These are phyloP conservation scores for Elaphurus davidianus DNA, from an alignment of 2,113 vertebrate species.

Conservation along the genomic window DNA sequence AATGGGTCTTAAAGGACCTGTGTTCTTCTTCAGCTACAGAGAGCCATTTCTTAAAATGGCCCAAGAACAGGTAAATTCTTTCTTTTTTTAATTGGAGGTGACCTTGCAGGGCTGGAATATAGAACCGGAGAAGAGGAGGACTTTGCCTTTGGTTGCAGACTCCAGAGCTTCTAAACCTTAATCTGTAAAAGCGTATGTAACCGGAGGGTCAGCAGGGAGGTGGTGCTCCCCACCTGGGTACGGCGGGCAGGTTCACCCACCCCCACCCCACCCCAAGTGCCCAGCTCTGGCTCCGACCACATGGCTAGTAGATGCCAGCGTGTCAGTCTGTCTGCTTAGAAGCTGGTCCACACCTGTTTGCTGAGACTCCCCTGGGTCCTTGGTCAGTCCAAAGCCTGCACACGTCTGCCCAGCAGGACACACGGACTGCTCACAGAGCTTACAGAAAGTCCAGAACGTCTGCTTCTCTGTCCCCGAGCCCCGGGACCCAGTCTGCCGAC, in stretches of 20 bases:
- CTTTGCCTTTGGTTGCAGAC: not conserved
- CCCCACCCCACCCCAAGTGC: accelerated
- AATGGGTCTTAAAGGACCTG: not conserved
- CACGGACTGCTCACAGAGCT: not conserved
- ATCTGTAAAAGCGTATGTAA: not conserved
- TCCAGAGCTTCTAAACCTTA: too few relatives aligned
- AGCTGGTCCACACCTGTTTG: too few relatives aligned
- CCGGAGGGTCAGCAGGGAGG: accelerated
- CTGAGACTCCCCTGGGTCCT: not conserved
- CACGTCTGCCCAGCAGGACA: accelerated
- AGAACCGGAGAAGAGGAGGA: not conserved
- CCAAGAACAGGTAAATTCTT: not conserved
- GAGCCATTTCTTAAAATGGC: too few relatives aligned
- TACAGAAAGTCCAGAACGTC: accelerated
- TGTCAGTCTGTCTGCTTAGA: not conserved
- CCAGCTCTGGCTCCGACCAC: not conserved
- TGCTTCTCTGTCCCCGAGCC: not conserved
- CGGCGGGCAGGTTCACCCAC: too few relatives aligned
- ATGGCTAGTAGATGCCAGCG: not conserved
- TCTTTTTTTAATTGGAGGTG: not conserved
- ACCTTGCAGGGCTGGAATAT: not conserved
- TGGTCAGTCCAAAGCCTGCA: not conserved
- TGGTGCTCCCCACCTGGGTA: not conserved
- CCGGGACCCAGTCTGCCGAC: accelerated
- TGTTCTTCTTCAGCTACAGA: not conserved